Base-by-base conservation (phyloP, 2,113 vertebrate species). In the Limnothrissa miodon region DNA sequence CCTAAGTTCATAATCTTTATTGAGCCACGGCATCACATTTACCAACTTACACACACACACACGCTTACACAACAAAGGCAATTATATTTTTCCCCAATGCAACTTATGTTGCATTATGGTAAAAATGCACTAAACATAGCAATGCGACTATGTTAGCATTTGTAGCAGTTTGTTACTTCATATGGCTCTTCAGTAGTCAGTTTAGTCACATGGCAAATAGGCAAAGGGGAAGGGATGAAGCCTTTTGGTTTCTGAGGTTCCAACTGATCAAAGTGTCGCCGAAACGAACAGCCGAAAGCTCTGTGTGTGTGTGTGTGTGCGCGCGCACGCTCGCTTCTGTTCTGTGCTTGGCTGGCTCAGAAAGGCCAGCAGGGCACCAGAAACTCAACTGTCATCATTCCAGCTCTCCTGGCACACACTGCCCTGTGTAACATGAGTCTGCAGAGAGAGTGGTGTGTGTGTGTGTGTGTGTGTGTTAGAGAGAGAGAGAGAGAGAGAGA, bases 401-500 rank as follows among this genome's bases (percentile, higher is more conserved):
- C 29, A 74, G 66, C 66, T 36, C 29, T 11, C 29, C 66, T 74
- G 66, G 25, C 66, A 36, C 1, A 33, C 29, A 36, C 66, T 36
- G 66, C 19, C 10, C 66, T 74, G 29, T 74, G 66, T 33, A 74
- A 36, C 66, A 74, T 33, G 66, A 74, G 29, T 33, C 10, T 33
- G 66, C 29, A 74, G n/a, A 66, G 62, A 36, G 59, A 33, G 7
- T 5, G 59, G 7, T 6, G 7, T 33, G 59, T 66, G 59, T 66
- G 59, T 53, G 6, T 85, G 62, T 59, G 25, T 13, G n/a, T 0
- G 21, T 8, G 23, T 59, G 44, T 81, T 81, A 80, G 45, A 19
- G 45, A 23, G 25, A 51, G 70, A 83, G 51, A 86, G 39, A 51
- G 42, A 83, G 45, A 46, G 82, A 82, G 62, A 78, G 80, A 48